Base-by-base conservation (phyloP, 1,140 invertebrate genomes). In the Batillaria attramentaria region DNA sequence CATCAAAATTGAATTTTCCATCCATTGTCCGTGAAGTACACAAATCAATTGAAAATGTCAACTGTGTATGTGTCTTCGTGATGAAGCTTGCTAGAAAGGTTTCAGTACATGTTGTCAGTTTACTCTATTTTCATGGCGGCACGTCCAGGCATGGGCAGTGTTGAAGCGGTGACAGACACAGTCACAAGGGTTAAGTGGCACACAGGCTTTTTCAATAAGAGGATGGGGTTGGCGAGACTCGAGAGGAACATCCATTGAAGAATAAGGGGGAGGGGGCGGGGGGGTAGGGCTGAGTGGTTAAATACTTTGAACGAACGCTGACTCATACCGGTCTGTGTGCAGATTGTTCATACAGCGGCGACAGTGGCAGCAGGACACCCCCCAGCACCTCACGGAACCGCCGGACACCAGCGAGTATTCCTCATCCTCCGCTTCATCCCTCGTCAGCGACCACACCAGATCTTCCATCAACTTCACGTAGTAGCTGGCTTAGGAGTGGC, bases 351-450 rank as follows among this genome's bases (percentile, higher is more conserved):
- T 79, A 6, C 72, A 81, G 43, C 37, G 80, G 33, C 24, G 72
- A 3, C 43, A 72, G 50, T 66, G 62, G 62, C 62, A 66, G 77
- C 20, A 43, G 28, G 80, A 84, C 50, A 77, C 77, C 16, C 82
- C 82, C 13, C 82, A 83, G n/a, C 79, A 83, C 46, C 46, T 83
- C 31, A 80, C 70, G 3, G 66, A 78, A 28, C 82, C 82, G 24
- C 82, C 82, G 5, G 79, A 79, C 65, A 72, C 73, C 72, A 83
- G 82, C 70, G 82, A 81, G 28, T 81, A 83, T 68, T 72, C 79
- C 0, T 75, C 81, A 4, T 83, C 79, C 1, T 79, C 81, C n/a
- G 78, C 78, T 37, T 74, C 82, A 0, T 83, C 82, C 20, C 66
- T 83, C 5, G 54, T 65, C 43, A 81, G 77, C 50, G 78, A 84